Percentiles rank a stretch among this genome's conserved stretches.
Evolutionary conservation across 2,888 invertebrate genomes (phyloP).

Genomic region (Nymphalis polychloros): DNA sequence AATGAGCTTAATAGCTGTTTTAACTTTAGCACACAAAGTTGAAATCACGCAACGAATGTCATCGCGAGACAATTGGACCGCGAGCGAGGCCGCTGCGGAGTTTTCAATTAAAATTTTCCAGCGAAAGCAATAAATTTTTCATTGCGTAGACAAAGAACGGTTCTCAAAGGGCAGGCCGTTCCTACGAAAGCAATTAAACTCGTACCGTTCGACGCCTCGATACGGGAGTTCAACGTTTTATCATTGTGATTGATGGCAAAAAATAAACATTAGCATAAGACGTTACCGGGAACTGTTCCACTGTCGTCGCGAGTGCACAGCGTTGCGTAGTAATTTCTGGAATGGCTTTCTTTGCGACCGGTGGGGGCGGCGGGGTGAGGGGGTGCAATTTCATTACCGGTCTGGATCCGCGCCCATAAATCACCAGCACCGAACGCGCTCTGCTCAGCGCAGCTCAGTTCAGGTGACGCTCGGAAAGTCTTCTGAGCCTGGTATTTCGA

Average conservation of each 20-base stretch:
- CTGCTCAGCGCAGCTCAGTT: constrained; percentile 77
- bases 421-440: constrained; percentile 81
- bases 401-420: constrained; percentile 81
- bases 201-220: constrained; percentile 44
- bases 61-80: constrained; percentile 37
- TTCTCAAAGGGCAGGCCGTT: constrained; percentile 48
- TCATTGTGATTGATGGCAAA: constrained; percentile 56
- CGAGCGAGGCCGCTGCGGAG: constrained; percentile 35
- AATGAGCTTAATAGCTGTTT: constrained; percentile 36
- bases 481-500: constrained; percentile 73
- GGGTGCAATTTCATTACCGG: constrained; percentile 82
- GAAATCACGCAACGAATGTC: constrained; percentile 35
- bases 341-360: constrained; percentile 64
- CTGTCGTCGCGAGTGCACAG: constrained; percentile 62
- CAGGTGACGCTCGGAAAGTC: constrained; percentile 79
- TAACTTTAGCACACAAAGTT: constrained; percentile 36
- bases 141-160: constrained; percentile 61
- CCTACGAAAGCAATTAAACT: constrained; percentile 51
- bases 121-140: constrained; percentile 71
- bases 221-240: constrained; percentile 39
- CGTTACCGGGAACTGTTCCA: constrained; percentile 47
- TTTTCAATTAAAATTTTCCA: constrained; percentile 69
- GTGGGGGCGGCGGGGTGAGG: constrained; percentile 67
- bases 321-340: constrained; percentile 81
- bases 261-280: constrained; percentile 66